Percentiles rank a stretch among this genome's conserved stretches.
These are phyloP conservation scores for Tinea trinotella DNA, from an alignment of 2,888 invertebrate species.

Conservation along the genomic window DNA sequence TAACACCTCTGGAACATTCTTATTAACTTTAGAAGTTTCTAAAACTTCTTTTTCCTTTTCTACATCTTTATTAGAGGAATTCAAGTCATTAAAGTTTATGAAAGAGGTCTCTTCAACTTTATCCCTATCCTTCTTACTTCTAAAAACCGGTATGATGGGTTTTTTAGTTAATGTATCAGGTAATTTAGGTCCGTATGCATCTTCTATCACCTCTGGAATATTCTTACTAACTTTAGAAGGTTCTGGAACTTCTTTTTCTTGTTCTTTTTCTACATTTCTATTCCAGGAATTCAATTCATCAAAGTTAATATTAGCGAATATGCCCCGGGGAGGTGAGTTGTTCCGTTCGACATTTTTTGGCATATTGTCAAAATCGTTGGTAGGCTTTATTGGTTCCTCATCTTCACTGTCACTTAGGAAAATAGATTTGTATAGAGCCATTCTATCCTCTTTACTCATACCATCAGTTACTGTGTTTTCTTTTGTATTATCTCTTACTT, in stretches of 20 bases:
- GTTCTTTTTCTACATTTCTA: constrained; percentile 28
- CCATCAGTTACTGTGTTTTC: constrained; percentile 48
- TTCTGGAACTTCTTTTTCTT: constrained; percentile 24
- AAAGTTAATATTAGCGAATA: constrained; percentile 77
- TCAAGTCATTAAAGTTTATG: constrained; percentile 73
- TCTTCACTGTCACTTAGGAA: constrained; percentile 86
- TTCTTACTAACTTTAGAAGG: constrained; percentile 20
- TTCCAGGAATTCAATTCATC: constrained; percentile 69
- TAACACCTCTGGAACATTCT: constrained; percentile 26
- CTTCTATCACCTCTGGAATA: constrained; percentile 27
- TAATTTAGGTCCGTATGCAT: constrained; percentile 72
- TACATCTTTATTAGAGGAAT: constrained; percentile 51
- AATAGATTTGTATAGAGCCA: constrained; percentile 91
- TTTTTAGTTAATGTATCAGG: constrained; percentile 57
- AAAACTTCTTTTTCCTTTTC: constrained; percentile 24
- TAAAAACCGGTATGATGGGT: constrained; percentile 29
- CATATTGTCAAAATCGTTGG: constrained; percentile 38
- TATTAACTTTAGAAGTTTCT: constrained; percentile 21
- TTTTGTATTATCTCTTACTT: constrained; percentile 29
- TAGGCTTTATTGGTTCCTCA: constrained; percentile 53
- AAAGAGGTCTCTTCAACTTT: constrained; percentile 52
- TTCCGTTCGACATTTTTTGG: constrained; percentile 75
- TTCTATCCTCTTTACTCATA: constrained; percentile 63
- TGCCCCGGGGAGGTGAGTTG: constrained; percentile 79
- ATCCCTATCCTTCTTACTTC: constrained; percentile 29